phyloP scores from a whole-genome alignment of 2,888 invertebrate genomes.

The Campaea margaritaria region DNA sequence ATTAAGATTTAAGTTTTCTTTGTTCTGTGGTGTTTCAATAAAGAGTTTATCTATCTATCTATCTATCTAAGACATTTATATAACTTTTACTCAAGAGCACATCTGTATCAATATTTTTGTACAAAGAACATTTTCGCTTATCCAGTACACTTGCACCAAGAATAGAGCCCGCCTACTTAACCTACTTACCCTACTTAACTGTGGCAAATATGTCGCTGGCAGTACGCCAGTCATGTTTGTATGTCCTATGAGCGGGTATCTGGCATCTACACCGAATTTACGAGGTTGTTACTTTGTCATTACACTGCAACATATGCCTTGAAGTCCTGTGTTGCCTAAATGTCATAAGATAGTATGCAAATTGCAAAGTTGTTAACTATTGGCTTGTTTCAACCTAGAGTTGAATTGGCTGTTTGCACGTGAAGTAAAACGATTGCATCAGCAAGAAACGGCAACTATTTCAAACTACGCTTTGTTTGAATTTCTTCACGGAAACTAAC shows the following conservation, averaged over 20 bases:
- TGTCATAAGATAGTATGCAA: slow-evolving; percentile 16
- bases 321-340: slow-evolving; percentile 28
- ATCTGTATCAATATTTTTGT: too few relatives aligned
- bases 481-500: too few relatives aligned
- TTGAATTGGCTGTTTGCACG: background rate
- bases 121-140: background rate
- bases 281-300: slow-evolving; percentile 45
- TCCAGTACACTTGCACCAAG: too few relatives aligned
- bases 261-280: slow-evolving; percentile 45
- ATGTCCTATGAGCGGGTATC: slow-evolving; percentile 40
- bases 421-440: background rate
- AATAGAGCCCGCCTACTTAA: background rate
- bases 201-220: slow-evolving; percentile 41
- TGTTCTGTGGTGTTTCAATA: too few relatives aligned
- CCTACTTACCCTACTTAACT: slow-evolving; percentile 13
- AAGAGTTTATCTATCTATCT: too few relatives aligned
- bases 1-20: too few relatives aligned
- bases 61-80: too few relatives aligned
- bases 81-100: too few relatives aligned
- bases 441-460: background rate
- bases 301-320: slow-evolving; percentile 37
- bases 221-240: slow-evolving; percentile 46
- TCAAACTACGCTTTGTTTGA: too few relatives aligned
- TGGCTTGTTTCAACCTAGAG: background rate
- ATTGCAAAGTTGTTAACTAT: background rate